Percentiles rank a stretch among this genome's conserved stretches.
These are phyloP conservation scores for Parnassius orleans DNA, from an alignment of 2,888 invertebrate genomes.

Conservation along the genomic window DNA sequence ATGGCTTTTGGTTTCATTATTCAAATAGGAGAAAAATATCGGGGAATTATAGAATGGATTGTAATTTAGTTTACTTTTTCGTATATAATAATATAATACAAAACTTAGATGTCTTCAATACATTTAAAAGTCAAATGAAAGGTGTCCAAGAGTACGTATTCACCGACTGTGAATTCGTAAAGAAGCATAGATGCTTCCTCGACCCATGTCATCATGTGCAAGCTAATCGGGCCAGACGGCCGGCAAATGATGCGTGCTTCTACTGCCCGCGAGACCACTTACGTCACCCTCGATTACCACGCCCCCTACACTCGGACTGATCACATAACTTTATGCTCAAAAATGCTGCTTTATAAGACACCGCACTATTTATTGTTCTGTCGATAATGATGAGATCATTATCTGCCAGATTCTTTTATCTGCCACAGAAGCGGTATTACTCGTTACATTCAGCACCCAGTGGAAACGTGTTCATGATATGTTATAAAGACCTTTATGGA, in stretches of 20 bases:
- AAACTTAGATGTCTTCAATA: slow-evolving; percentile 10
- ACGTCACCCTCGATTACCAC: slow-evolving; percentile 69
- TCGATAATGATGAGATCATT: too few relatives aligned
- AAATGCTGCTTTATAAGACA: slow-evolving; percentile 24
- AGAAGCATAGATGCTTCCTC: slow-evolving; percentile 40
- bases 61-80: too few relatives aligned
- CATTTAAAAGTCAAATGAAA: slow-evolving; percentile 28
- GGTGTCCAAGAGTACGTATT: slow-evolving; percentile 45
- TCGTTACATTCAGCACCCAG: too few relatives aligned
- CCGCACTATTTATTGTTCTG: background rate
- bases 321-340: slow-evolving; percentile 37
- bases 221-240: slow-evolving; percentile 64
- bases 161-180: slow-evolving; percentile 52
- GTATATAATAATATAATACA: background rate
- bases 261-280: slow-evolving; percentile 56
- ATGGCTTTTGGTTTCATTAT: too few relatives aligned
- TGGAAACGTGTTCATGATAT: too few relatives aligned
- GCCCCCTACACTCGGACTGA: slow-evolving; percentile 54
- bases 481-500: too few relatives aligned
- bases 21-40: too few relatives aligned
- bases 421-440: too few relatives aligned
- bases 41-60: too few relatives aligned
- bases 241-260: slow-evolving; percentile 73
- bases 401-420: too few relatives aligned
- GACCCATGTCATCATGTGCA: slow-evolving; percentile 61